Evolutionary conservation across 1,140 invertebrate species (phyloP).

Genomic region (Trachelipus rathkii): DNA sequence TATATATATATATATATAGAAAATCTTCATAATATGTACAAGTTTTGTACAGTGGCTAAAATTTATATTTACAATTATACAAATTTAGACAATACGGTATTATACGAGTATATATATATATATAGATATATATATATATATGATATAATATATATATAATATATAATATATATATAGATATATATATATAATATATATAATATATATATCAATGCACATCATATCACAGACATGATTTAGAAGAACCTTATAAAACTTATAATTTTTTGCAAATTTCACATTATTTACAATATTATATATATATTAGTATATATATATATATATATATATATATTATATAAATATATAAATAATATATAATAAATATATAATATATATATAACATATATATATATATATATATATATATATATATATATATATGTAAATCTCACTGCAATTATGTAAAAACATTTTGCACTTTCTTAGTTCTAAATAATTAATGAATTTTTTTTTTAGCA

Average conservation of each 20-base stretch:
- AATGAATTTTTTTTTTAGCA: too few relatives aligned
- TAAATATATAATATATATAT: conserved; percentile 2
- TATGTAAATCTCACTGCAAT: too few relatives aligned
- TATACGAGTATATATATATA: too few relatives aligned
- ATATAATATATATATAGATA: conserved; percentile 18
- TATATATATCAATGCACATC: conserved; percentile 1
- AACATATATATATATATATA: conserved; percentile 12
- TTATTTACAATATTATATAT: neutral
- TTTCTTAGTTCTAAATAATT: too few relatives aligned
- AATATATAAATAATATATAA: neutral
- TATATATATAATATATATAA: conserved; percentile 12
- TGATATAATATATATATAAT: conserved; percentile 1
- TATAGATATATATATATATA: neutral
- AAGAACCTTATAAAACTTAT: neutral
- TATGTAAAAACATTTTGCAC: too few relatives aligned
- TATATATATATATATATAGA: conserved; percentile 5
- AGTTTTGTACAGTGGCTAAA: too few relatives aligned
- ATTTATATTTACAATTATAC: too few relatives aligned
- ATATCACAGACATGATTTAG: neutral
- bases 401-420: conserved; percentile 2
- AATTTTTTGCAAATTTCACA: neutral
- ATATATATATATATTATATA: conserved; percentile 15
- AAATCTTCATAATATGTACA: too few relatives aligned
- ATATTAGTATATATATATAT: neutral
- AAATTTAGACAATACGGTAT: too few relatives aligned